Evolutionary conservation across 2,888 invertebrate species (phyloP), one percentile per base, ranked within the genome.

Genomic region (Papilio demoleus): DNA sequence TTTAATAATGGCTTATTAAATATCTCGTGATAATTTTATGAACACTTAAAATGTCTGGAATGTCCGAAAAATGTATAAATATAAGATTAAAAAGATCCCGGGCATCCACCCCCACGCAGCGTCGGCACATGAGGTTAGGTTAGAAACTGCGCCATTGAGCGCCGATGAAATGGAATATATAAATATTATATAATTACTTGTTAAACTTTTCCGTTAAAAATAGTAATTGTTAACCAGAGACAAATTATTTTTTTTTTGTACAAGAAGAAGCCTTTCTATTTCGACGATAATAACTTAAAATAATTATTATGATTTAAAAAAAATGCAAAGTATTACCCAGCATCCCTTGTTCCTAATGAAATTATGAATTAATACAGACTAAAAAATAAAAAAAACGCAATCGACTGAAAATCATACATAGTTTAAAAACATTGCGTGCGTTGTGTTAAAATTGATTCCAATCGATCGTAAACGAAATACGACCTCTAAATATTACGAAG

Each of bases 391-490:
- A 42, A 42, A 42, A 42, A 5, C 2, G n/a, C 9, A 40, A 45
- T 36, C 3, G 1, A 24, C 14, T 27, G 4, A 50, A 27, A 14
- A 4, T 14, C 12, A 1, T 24, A 22, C 22, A 24, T 24, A 5
- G 14, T 27, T 9, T 4, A 22, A 47, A 22, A 12, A 40, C 38
- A 19, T 22, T n/a, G 14, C 19, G 60, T n/a, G 24, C 17, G 53
- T 9, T 53, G 12, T 14, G 24, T 38, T 60, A 24, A 6, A 40
- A 64, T 64, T 42, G 14, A 11, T 45, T 17, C 2, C n/a, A 24
- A 58, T 36, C 11, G 34, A 56, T 31, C 14, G 14, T 45, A 22
- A 58, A 65, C 40, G 34, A 58, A 22, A 64, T 53, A 64, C 38
- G 53, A 38, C 38, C 40, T 38, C 38, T 40, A 40, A 53, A 53